Percentiles rank a stretch among this genome's conserved stretches.
Evolutionary conservation across 2,888 invertebrate genomes (phyloP).

Genomic region (Steromphala cineraria): DNA sequence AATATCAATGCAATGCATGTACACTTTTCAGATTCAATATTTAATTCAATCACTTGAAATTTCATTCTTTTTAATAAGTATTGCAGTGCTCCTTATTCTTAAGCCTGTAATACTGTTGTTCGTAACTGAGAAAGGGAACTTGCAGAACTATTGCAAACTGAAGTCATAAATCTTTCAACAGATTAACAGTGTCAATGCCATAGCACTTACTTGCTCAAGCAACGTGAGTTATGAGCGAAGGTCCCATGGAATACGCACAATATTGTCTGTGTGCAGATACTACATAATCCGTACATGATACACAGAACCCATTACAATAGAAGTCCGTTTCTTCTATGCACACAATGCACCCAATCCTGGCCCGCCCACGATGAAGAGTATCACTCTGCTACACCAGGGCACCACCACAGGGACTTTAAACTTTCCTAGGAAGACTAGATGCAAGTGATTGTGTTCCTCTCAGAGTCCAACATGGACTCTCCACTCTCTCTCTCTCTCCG

Average conservation of each 20-base stretch:
- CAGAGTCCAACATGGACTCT: not conserved
- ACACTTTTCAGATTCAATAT: no score
- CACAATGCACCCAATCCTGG: no score
- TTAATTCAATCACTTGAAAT: not conserved
- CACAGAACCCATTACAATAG: not conserved
- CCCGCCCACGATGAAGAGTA: no score
- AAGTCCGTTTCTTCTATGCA: not conserved
- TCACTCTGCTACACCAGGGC: no score
- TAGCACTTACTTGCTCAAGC: not conserved
- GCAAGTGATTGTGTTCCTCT: not conserved
- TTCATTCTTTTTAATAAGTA: not conserved
- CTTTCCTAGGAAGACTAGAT: constrained; percentile 8
- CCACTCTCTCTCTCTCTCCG: not conserved
- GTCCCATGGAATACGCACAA: constrained; percentile 8
- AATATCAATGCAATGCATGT: no score
- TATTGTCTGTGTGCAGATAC: not conserved
- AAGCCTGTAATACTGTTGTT: constrained; percentile 10
- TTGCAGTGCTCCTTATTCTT: not conserved
- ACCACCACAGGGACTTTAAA: not conserved
- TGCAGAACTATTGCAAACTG: constrained; percentile 5
- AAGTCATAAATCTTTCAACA: not conserved
- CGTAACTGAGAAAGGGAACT: not conserved
- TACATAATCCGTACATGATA: not conserved
- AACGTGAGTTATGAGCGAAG: not conserved
- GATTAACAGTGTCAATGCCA: constrained; percentile 6